Evolutionary conservation across 2,113 vertebrate species (phyloP).

Genomic region (Amphilophus citrinellus): DNA sequence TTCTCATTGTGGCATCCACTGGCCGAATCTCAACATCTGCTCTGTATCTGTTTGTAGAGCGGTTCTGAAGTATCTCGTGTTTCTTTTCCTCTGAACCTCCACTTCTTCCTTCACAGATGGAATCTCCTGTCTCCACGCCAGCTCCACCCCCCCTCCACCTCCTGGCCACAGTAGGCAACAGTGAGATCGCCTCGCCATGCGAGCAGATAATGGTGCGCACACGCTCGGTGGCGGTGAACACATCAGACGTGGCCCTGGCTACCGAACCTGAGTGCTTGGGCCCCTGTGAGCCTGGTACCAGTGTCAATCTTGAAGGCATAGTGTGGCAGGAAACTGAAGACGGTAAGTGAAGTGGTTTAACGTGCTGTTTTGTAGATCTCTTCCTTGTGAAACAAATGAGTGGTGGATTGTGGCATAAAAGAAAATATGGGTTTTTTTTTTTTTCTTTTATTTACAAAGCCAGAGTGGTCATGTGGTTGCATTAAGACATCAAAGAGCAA

Average conservation of each 20-base stretch:
- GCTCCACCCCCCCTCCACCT: constrained; percentile 94
- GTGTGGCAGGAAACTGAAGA: constrained; percentile 99
- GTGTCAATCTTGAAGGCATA: constrained; percentile 98
- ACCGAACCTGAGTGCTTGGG: constrained; percentile 97
- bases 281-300: constrained; percentile 97
- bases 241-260: constrained; percentile 93
- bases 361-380: background rate
- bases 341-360: constrained; percentile 83
- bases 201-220: constrained; percentile 99
- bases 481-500: constrained; percentile 19
- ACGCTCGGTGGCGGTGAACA: constrained; percentile 96
- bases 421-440: background rate
- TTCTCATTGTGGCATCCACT: constrained; percentile 34
- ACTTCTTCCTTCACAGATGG: constrained; percentile 86
- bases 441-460: background rate
- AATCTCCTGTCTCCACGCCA: constrained; percentile 94
- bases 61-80: constrained; percentile 59
- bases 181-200: constrained; percentile 94
- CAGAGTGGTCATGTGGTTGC: background rate
- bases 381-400: constrained; percentile 2
- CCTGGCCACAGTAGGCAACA: constrained; percentile 89
- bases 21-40: constrained; percentile 52
- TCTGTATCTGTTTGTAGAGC: constrained; percentile 52
- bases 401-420: background rate
- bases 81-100: constrained; percentile 37